A percentile compares a stretch with the other conserved stretches of the same genome.
phyloP scores from a whole-genome alignment of 2,113 vertebrate genomes.

The Ctenodactylus gundi region DNA sequence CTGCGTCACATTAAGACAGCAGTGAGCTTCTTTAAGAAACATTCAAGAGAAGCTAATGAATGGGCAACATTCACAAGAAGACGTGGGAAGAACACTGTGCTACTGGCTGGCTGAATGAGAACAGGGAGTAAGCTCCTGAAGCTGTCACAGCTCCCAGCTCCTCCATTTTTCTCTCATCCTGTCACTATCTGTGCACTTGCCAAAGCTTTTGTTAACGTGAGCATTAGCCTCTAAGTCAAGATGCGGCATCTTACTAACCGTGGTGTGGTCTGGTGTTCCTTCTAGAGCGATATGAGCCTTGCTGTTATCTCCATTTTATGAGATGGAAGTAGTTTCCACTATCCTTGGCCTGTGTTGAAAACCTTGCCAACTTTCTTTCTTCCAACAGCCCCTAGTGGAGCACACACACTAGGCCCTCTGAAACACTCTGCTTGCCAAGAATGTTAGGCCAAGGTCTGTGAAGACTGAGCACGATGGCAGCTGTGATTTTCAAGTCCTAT shows the following conservation, averaged over 20 bases:
- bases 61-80: neutral
- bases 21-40: neutral
- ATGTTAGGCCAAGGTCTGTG: conserved; percentile 1
- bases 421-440: conserved; percentile 44
- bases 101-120: neutral
- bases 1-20: neutral
- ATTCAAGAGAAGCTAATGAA: neutral
- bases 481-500: conserved; percentile 34
- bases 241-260: neutral
- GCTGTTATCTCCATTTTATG: neutral
- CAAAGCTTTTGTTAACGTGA: neutral
- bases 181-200: neutral
- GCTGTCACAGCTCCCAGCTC: neutral
- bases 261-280: neutral
- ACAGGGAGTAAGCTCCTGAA: neutral
- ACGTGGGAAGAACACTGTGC: neutral
- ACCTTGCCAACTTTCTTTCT: conserved; percentile 11
- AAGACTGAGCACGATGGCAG: neutral
- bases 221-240: neutral
- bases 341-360: neutral
- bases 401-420: neutral
- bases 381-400: neutral
- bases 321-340: conserved; percentile 1
- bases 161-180: neutral
- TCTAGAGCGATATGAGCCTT: neutral